Evolutionary conservation across 2,797 vertebrate species (phyloP).

Genomic region (Megalops cyprinoides): DNA sequence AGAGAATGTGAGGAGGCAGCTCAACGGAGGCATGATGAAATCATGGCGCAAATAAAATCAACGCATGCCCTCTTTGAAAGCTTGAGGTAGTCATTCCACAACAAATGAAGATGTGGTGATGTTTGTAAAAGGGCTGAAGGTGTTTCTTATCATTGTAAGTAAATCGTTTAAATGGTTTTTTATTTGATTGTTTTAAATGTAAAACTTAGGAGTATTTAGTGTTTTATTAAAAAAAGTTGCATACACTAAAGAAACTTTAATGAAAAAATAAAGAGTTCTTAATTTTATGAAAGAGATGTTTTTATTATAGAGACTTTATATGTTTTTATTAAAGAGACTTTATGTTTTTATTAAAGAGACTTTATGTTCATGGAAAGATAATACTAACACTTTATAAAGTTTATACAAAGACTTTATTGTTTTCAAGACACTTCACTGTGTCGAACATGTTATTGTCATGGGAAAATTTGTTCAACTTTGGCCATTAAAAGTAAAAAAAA

Average conservation of each 20-base stretch:
- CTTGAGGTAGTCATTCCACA: not conserved
- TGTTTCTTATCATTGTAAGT: too few relatives aligned
- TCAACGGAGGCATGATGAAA: constrained; percentile 7
- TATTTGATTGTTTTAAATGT: too few relatives aligned
- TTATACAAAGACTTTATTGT: not conserved
- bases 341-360: not conserved
- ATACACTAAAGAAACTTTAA: not conserved
- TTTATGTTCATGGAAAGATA: not conserved
- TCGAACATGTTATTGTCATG: not conserved
- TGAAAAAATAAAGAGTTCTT: not conserved
- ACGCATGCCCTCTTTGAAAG: not conserved
- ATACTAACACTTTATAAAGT: not conserved
- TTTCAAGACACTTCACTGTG: not conserved
- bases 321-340: too few relatives aligned
- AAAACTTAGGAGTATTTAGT: too few relatives aligned
- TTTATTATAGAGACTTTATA: not conserved
- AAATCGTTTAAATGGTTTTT: too few relatives aligned
- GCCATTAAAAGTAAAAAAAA: not conserved
- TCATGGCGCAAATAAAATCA: constrained; percentile 1
- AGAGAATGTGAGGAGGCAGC: constrained; percentile 3
- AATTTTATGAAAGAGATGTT: constrained; percentile 12
- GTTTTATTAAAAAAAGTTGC: too few relatives aligned
- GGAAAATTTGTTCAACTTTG: not conserved
- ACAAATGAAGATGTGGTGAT: not conserved
- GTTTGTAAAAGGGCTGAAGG: not conserved